Evolutionary conservation across 2,797 vertebrate species (phyloP).

Genomic region (Agapornis canus): DNA sequence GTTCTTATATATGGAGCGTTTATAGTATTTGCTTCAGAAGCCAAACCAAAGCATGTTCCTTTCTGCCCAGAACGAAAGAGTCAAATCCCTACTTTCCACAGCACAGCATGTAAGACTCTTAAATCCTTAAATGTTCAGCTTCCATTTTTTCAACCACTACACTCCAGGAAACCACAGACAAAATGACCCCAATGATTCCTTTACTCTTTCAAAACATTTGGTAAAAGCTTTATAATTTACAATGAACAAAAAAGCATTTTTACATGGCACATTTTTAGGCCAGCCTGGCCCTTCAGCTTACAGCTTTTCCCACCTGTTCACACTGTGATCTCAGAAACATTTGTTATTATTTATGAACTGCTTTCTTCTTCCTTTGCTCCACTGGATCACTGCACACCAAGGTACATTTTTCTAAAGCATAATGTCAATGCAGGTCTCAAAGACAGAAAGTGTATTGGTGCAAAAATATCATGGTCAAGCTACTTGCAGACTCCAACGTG

Average conservation of each 20-base stretch:
- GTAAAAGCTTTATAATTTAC: background rate
- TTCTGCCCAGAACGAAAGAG: background rate
- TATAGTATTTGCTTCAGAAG: background rate
- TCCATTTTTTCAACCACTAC: background rate
- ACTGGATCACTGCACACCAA: background rate
- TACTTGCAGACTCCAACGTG: background rate
- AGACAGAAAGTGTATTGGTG: background rate
- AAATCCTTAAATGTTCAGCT: background rate
- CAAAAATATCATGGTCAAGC: conserved; percentile 1
- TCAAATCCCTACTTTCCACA: background rate
- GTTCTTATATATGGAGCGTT: background rate
- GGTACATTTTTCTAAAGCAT: background rate
- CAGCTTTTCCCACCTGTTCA: background rate
- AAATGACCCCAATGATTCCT: background rate
- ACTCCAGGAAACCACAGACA: background rate
- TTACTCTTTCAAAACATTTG: background rate
- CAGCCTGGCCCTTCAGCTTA: background rate
- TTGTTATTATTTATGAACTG: background rate
- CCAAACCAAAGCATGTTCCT: background rate
- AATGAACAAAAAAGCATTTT: background rate
- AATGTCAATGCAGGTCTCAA: background rate
- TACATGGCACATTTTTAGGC: background rate
- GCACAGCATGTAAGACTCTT: background rate
- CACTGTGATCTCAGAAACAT: background rate
- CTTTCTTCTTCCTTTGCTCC: background rate